Evolutionary conservation across 1,140 invertebrate genomes (phyloP).

Genomic region (Nasonia giraulti): DNA sequence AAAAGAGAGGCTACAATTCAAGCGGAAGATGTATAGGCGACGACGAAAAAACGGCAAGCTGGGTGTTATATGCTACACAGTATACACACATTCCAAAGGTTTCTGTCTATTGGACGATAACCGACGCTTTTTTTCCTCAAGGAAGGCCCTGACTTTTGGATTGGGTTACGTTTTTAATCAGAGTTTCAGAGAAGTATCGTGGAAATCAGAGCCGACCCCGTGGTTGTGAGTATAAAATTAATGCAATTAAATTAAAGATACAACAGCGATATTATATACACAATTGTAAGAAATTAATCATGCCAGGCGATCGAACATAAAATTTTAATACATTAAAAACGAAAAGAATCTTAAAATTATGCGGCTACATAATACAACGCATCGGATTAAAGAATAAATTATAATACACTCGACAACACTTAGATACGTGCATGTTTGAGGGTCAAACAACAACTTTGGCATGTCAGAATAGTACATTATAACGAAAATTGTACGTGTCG

Average conservation of each 20-base stretch:
- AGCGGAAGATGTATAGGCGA: slow-evolving; percentile 18
- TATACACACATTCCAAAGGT: slow-evolving; percentile 21
- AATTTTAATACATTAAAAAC: slow-evolving; percentile 16
- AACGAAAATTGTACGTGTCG: slow-evolving; percentile 20
- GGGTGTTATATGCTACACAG: slow-evolving; percentile 18
- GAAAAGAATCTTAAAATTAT: background rate
- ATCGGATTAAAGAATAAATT: background rate
- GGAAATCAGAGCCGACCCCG: background rate
- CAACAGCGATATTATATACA: background rate
- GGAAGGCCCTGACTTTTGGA: slow-evolving; percentile 15
- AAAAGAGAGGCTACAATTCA: slow-evolving; percentile 8
- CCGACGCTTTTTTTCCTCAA: background rate
- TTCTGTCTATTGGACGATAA: background rate
- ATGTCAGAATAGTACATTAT: slow-evolving; percentile 26
- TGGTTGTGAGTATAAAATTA: background rate
- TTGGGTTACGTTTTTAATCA: background rate
- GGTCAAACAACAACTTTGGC: slow-evolving; percentile 36
- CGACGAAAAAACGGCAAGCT: slow-evolving; percentile 36
- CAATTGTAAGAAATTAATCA: slow-evolving; percentile 29
- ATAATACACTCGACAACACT: slow-evolving; percentile 24
- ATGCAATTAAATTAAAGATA: background rate
- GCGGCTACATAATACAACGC: background rate
- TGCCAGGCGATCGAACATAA: slow-evolving; percentile 31
- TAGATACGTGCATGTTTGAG: slow-evolving; percentile 42
- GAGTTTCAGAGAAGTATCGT: background rate